A percentile compares a stretch with the other conserved stretches of the same genome.
Conservation (phyloP, 1,140 invertebrate species). For the Lepidurus couesii region DNA sequence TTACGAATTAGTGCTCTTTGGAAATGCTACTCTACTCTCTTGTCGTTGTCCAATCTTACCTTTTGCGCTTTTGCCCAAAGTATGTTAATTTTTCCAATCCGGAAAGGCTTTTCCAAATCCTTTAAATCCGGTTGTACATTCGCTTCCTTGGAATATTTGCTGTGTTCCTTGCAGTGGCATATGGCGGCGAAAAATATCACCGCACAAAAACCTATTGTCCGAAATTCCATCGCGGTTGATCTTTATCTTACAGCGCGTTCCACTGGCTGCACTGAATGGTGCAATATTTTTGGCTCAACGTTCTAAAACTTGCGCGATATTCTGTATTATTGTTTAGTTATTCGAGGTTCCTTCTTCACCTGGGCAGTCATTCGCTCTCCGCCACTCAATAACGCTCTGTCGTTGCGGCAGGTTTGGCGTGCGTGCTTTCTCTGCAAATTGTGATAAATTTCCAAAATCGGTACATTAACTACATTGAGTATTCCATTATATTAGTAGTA, state of each 20-base stretch:
- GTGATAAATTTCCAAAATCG: too few relatives aligned
- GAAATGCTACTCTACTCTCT: slow-evolving; percentile 25
- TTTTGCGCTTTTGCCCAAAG: slow-evolving; percentile 77
- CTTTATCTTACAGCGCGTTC: background rate
- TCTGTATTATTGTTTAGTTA: too few relatives aligned
- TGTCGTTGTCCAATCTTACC: slow-evolving; percentile 53
- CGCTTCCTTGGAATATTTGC: slow-evolving; percentile 55
- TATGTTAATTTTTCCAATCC: slow-evolving; percentile 77
- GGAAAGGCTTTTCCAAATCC: slow-evolving; percentile 66
- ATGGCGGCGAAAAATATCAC: background rate
- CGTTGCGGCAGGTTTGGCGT: too few relatives aligned
- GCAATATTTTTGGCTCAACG: too few relatives aligned
- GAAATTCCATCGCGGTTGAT: background rate
- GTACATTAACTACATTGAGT: too few relatives aligned
- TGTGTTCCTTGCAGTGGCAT: slow-evolving; percentile 33
- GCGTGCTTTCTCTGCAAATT: too few relatives aligned
- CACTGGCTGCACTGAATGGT: background rate
- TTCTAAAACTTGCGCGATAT: too few relatives aligned
- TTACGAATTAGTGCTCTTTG: slow-evolving; percentile 11
- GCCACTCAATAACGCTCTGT: too few relatives aligned
- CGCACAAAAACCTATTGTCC: background rate
- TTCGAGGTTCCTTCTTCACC: too few relatives aligned
- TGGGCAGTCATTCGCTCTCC: too few relatives aligned
- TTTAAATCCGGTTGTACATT: slow-evolving; percentile 51
- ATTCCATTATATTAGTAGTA: background rate